phyloP scores from a whole-genome alignment of 2,113 vertebrate species.

The Phalacrocorax brasilianus region DNA sequence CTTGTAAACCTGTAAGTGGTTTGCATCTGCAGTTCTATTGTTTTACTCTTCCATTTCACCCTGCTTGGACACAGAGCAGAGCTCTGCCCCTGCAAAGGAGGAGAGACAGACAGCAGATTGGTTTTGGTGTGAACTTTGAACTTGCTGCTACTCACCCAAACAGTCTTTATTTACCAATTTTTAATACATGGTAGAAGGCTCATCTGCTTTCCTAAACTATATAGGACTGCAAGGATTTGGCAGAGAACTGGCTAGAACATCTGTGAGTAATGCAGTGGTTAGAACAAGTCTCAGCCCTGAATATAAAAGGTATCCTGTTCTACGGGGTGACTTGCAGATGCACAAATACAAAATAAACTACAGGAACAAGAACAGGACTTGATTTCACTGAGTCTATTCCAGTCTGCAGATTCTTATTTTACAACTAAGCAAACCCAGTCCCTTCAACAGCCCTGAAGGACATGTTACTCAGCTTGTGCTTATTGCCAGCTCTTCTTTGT shows the following conservation, averaged over 20 bases:
- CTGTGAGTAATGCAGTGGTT: background rate
- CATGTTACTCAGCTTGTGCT: background rate
- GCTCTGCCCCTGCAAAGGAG: background rate
- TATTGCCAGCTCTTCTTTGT: background rate
- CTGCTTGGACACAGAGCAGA: background rate
- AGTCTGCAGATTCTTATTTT: background rate
- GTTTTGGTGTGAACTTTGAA: background rate
- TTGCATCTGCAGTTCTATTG: background rate
- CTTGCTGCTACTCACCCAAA: background rate
- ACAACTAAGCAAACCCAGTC: background rate
- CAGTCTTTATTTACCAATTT: background rate
- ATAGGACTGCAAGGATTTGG: background rate
- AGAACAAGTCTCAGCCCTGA: background rate
- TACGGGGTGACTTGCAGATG: background rate
- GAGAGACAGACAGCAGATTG: background rate
- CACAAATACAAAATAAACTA: background rate
- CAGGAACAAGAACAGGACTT: background rate
- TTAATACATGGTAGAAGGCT: background rate
- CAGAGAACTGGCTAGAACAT: background rate
- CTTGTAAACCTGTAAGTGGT: background rate
- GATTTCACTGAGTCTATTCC: background rate
- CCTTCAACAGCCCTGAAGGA: background rate
- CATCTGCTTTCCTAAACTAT: background rate
- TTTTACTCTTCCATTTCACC: background rate
- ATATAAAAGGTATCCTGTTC: background rate